Base-by-base conservation (phyloP, 2,797 vertebrate species). In the Melanotaenia maccullochi region DNA sequence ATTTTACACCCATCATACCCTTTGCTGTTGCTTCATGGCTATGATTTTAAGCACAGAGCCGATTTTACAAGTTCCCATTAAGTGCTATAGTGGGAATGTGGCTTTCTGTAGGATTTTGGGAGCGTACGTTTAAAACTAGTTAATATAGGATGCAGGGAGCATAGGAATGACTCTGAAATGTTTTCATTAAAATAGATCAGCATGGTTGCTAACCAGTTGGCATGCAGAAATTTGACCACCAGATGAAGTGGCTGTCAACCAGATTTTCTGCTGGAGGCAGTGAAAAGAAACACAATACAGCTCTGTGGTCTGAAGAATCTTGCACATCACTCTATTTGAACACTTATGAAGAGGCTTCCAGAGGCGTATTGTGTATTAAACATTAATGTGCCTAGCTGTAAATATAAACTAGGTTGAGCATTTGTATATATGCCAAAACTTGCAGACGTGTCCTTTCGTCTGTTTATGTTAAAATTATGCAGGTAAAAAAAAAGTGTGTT, bases 221-320 rank as follows among this genome's bases (percentile, higher is more conserved):
- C 66, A 65, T 66, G 65, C 82, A 63, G 61, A 69, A 58, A 82
- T 71, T 71, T 65, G 40, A 52, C 68, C 58, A 59, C 61, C 30
- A 71, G 55, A 71, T 55, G 25, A 69, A 80, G 65, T 72, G 80
- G 63, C 73, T 71, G 85, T 82, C 85, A 84, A 78, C 63, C 60
- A 70, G 78, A 90, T 86, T 88, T 85, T 82, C 86, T 83, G 56
- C 73, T 51, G 72, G 60, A 65, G 58, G n/a, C 8, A 2, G 70
- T 73, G 68, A 81, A 64, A 64, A 69, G 62, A 76, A 75, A 81
- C 20, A 33, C n/a, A 4, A 30, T 71, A 57, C 66, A 59, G 59
- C 71, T 63, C 20, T 60, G 2, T 9, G 30, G 66, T 69, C 54
- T 60, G n/a, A 70, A 72, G 60, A 79, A 12, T 44, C 16, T 0